A percentile compares a stretch with the other conserved stretches of the same genome.
Conservation (phyloP, 2,888 invertebrate genomes). For the Selenia dentaria region DNA sequence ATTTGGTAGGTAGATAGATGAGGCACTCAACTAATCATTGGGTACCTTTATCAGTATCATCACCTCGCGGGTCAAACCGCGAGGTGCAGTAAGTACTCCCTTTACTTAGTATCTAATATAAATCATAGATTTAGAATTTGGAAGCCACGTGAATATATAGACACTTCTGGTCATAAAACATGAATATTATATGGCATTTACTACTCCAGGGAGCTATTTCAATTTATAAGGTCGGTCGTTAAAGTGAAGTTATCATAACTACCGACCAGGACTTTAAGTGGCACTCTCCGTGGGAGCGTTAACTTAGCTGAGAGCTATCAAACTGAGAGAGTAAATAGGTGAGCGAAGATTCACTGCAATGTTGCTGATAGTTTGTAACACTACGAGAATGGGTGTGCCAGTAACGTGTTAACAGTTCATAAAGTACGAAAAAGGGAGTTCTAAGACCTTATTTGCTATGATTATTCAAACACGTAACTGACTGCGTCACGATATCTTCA, state of each 20-base stretch:
- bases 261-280: conserved; percentile 30
- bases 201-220: conserved; percentile 26
- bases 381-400: too few relatives aligned
- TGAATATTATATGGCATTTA: conserved; percentile 26
- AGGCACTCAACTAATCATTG: too few relatives aligned
- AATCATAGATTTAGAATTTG: conserved; percentile 10
- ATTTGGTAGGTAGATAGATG: too few relatives aligned
- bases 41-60: too few relatives aligned
- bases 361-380: background rate
- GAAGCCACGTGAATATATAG: conserved; percentile 4
- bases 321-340: conserved; percentile 12
- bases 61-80: too few relatives aligned
- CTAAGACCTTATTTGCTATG: too few relatives aligned
- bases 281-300: conserved; percentile 26
- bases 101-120: background rate
- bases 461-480: too few relatives aligned
- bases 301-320: conserved; percentile 27
- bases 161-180: conserved; percentile 14
- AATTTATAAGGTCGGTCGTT: conserved; percentile 34
- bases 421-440: too few relatives aligned
- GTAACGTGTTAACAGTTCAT: too few relatives aligned
- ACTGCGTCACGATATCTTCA: too few relatives aligned
- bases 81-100: too few relatives aligned
- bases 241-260: conserved; percentile 38
- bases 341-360: conserved; percentile 9